Base-by-base conservation (phyloP, 2,888 invertebrate genomes). In the Eucera pruinosa region DNA sequence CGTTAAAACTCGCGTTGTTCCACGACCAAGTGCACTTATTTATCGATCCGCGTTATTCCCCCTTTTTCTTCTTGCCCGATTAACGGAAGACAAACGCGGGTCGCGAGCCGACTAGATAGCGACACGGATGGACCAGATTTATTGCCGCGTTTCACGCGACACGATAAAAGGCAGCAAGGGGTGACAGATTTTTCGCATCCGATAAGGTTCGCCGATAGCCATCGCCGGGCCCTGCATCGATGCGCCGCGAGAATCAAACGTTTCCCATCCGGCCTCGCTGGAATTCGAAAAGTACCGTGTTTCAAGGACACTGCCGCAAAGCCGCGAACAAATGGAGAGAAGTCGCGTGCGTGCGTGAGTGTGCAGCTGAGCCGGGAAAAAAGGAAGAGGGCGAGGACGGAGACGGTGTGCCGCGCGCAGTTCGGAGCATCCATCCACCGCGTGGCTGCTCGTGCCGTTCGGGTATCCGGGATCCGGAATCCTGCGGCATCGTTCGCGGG, bases 151-250 rank as follows among this genome's bases (percentile, higher is more conserved):
- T 41, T 18, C 1, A 36, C 36, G 45, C 64, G 52, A 64, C 33
- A 50, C 57, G 23, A 25, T 18, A 7, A 47, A 43, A 27, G 27
- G 47, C 52, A 57, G 47, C 52, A 57, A 64, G 74, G 74, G 58
- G 18, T 30, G 55, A 43, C 55, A 48, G 74, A 73, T 75, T 75
- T 54, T 65, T 60, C 75, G 52, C 52, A n/a, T n/a, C n/a, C n/a
- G n/a, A n/a, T n/a, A n/a, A n/a, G n/a, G n/a, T n/a, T n/a, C 0
- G 6, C 2, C 45, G 58, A 75, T 64, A 52, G 15, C 48, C 23
- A 48, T 47, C 60, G 27, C 30, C 18, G 71, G n/a, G n/a, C n/a
- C n/a, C n/a, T n/a, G n/a, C 61, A 15, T 30, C 20, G 72, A 71
- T 57, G 27, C 43, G 27, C 43, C 15, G 27, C 27, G 47, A 23